Evolutionary conservation across 2,113 vertebrate species (phyloP).

Genomic region (Orthonyx spaldingii): DNA sequence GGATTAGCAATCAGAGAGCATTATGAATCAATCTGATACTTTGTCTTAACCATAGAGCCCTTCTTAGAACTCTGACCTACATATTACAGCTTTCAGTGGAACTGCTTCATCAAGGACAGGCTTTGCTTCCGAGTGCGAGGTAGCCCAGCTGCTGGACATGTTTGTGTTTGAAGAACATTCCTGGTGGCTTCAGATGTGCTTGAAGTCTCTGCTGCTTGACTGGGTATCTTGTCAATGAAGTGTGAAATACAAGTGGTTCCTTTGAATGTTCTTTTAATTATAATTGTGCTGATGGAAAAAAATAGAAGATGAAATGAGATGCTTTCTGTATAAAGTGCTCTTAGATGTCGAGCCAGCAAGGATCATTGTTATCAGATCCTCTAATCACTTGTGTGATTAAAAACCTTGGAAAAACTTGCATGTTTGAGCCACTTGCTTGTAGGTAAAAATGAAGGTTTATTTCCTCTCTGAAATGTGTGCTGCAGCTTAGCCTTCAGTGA

Average conservation of each 20-base stretch:
- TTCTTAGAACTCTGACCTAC: constrained; percentile 17
- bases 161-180: background rate
- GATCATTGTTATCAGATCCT: background rate
- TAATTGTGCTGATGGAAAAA: background rate
- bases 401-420: background rate
- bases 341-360: background rate
- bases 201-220: background rate
- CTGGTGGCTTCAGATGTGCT: background rate
- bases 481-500: background rate
- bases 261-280: background rate
- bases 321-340: background rate
- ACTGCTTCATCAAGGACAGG: background rate
- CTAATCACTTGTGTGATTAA: background rate
- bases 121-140: background rate
- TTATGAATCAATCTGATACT: constrained; percentile 36
- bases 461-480: background rate
- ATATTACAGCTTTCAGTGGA: background rate
- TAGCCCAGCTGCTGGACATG: background rate
- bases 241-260: background rate
- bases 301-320: background rate
- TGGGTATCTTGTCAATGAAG: background rate
- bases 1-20: constrained; percentile 39
- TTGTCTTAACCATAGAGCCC: background rate
- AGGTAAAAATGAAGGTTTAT: background rate
- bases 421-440: background rate